These are phyloP conservation scores for Siphamia tubifer DNA, from an alignment of 2,113 vertebrate genomes.

Conservation along the genomic window DNA sequence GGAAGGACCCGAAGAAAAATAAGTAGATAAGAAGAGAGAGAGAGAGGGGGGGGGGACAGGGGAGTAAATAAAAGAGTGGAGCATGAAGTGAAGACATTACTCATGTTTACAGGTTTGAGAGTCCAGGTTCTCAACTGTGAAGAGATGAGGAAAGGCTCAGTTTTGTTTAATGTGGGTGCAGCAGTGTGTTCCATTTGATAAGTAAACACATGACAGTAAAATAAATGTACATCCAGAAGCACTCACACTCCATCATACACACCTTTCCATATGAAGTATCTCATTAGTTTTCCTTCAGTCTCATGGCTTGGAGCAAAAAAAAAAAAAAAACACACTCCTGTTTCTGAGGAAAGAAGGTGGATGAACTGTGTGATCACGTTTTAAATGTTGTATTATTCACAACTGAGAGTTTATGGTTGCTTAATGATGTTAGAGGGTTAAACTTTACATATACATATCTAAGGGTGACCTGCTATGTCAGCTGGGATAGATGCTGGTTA, in stretches of 20 bases:
- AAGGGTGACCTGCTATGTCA: too few species aligned
- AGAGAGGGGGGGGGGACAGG: too few species aligned
- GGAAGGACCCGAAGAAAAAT: not conserved
- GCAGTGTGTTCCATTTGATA: not conserved
- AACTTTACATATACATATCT: conserved; percentile 22
- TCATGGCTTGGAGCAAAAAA: not conserved
- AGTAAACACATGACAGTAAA: not conserved
- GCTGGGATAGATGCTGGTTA: too few species aligned
- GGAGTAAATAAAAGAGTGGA: conserved; percentile 37
- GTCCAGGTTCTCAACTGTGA: conserved; percentile 32
- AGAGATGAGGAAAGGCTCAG: not conserved
- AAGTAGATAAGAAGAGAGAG: not conserved
- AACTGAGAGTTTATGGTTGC: conserved; percentile 10
- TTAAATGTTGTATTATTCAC: not conserved
- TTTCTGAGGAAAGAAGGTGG: not conserved
- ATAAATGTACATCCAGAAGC: not conserved
- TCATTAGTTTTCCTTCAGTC: conserved; percentile 18
- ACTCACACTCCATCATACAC: not conserved
- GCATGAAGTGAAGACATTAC: conserved; percentile 15
- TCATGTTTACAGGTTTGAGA: conserved; percentile 45
- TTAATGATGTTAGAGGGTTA: not conserved
- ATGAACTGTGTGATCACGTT: not conserved
- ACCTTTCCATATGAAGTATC: conserved; percentile 2
- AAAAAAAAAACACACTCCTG: too few species aligned
- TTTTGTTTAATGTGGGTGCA: not conserved